A percentile compares a stretch with the other conserved stretches of the same genome.
Conservation (phyloP, 2,797 vertebrate genomes). For the Ctenochaetus hawaiiensis region DNA sequence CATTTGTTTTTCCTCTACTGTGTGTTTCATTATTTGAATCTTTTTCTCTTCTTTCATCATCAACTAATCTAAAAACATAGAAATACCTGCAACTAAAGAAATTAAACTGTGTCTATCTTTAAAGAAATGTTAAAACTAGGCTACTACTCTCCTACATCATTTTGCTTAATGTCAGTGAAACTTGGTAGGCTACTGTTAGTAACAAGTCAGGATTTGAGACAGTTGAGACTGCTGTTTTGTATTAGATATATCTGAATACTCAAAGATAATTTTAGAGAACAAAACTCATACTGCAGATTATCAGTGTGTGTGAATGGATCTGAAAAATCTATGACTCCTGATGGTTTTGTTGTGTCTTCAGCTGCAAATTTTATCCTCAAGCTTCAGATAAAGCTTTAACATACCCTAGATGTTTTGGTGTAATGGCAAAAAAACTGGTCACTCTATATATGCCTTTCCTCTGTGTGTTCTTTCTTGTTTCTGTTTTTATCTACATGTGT, state of each 20-base stretch:
- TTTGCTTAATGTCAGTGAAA: neutral
- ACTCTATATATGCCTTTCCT: neutral
- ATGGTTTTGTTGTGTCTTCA: neutral
- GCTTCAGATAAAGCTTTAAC: neutral
- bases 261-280: conserved; percentile 5
- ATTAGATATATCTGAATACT: neutral
- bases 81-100: neutral
- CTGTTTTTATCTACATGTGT: conserved; percentile 1
- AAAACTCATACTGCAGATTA: neutral
- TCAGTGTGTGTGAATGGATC: neutral
- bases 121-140: too few species aligned
- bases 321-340: neutral
- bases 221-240: neutral
- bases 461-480: conserved; percentile 4
- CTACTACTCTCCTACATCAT: neutral
- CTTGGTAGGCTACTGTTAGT: too few species aligned
- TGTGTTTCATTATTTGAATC: neutral
- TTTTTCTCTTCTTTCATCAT: neutral
- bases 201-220: too few species aligned
- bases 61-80: neutral
- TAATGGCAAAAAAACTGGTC: neutral
- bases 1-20: neutral
- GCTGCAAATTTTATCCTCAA: neutral
- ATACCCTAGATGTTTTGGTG: neutral
- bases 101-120: neutral